These are phyloP conservation scores for Sisyra nigra DNA, from an alignment of 2,888 invertebrate genomes.

Conservation along the genomic window DNA sequence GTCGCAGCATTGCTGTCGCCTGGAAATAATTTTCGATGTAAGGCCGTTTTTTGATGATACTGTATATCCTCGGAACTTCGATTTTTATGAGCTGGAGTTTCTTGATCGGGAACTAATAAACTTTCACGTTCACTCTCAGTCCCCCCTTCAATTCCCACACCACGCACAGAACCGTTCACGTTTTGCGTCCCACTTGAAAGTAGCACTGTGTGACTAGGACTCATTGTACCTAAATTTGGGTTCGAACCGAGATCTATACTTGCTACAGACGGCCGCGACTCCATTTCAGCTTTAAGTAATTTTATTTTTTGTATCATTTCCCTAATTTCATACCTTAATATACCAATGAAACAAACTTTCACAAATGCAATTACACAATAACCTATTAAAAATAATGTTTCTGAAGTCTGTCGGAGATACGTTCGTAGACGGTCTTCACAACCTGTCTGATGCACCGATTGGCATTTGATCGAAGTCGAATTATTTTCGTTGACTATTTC, in stretches of 20 bases:
- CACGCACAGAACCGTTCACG: slow-evolving; percentile 41
- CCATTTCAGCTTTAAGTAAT: slow-evolving; percentile 52
- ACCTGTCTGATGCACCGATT: slow-evolving; percentile 34
- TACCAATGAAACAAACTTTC: slow-evolving; percentile 77
- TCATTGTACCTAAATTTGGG: slow-evolving; percentile 21
- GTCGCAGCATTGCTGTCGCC: slow-evolving; percentile 35
- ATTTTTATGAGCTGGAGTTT: slow-evolving; percentile 11
- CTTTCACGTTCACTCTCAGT: slow-evolving; percentile 42
- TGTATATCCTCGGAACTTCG: slow-evolving; percentile 13
- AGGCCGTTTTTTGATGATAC: slow-evolving; percentile 10
- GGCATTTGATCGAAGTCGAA: slow-evolving; percentile 16
- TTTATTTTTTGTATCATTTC: slow-evolving; percentile 87
- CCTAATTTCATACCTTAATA: slow-evolving; percentile 70
- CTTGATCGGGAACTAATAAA: slow-evolving; percentile 31
- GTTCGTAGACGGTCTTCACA: slow-evolving; percentile 57
- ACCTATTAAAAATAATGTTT: slow-evolving; percentile 61
- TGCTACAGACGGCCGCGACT: slow-evolving; percentile 28
- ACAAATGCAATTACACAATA: slow-evolving; percentile 81
- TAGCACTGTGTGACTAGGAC: slow-evolving; percentile 12
- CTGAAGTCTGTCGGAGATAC: slow-evolving; percentile 66
- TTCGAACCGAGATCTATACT: slow-evolving; percentile 12
- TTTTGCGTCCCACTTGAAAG: slow-evolving; percentile 20
- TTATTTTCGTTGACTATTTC: slow-evolving; percentile 10
- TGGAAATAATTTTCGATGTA: slow-evolving; percentile 11
- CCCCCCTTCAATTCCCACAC: slow-evolving; percentile 23